phyloP scores from a whole-genome alignment of 2,113 vertebrate species.

The Taurulus bubalis region DNA sequence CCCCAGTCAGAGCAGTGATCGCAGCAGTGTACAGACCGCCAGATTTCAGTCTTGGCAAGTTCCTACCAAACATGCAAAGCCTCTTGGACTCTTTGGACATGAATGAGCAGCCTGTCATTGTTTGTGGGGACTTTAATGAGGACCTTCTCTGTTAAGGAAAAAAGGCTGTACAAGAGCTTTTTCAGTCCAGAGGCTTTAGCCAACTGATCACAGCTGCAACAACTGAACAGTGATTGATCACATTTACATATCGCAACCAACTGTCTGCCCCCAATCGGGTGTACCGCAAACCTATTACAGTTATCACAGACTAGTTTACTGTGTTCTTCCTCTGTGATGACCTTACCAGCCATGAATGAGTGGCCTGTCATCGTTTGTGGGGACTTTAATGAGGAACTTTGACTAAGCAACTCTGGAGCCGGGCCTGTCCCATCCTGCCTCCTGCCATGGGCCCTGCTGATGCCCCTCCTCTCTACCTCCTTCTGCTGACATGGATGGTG shows the following conservation, averaged over 20 bases:
- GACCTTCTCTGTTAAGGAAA: background rate
- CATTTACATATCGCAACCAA: background rate
- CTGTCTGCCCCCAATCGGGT: background rate
- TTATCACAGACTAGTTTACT: background rate
- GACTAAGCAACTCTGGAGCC: too few relatives aligned
- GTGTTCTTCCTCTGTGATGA: background rate
- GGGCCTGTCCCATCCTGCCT: too few relatives aligned
- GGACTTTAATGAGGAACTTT: background rate
- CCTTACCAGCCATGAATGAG: too few relatives aligned
- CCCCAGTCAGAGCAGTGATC: background rate
- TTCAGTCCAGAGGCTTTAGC: background rate
- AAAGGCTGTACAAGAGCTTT: background rate
- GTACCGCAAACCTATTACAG: background rate
- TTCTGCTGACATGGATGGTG: too few relatives aligned
- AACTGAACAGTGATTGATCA: background rate
- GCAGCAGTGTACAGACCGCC: background rate
- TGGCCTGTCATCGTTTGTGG: background rate
- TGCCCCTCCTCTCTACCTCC: too few relatives aligned
- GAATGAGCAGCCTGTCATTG: background rate
- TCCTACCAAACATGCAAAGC: background rate
- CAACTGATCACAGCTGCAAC: background rate
- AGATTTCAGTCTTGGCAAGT: background rate
- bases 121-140: conserved; percentile 6
- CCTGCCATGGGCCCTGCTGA: too few relatives aligned
- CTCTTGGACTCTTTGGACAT: background rate